Conservation (phyloP, 2,113 vertebrate species). For the Coracopsis vasa region DNA sequence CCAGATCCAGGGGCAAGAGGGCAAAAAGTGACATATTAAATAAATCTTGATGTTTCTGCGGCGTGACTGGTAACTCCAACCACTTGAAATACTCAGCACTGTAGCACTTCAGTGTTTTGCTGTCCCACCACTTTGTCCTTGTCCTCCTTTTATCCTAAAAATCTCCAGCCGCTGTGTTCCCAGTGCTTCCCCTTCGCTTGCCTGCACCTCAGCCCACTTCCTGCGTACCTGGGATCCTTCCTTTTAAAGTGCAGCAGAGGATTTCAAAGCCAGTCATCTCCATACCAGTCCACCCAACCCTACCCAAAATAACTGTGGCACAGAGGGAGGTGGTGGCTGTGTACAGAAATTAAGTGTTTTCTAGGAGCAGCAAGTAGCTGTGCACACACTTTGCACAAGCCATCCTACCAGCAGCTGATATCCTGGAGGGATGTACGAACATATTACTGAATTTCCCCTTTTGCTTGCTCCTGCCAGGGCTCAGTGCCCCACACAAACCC, state of each 20-base stretch:
- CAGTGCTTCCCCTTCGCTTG: not conserved
- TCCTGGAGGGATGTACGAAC: fast-evolving
- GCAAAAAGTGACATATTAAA: not conserved
- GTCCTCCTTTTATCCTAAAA: not conserved
- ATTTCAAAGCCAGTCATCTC: not conserved
- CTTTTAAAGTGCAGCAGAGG: fast-evolving
- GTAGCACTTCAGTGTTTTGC: not conserved
- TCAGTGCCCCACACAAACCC: not conserved
- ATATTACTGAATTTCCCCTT: not conserved
- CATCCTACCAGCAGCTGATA: not conserved
- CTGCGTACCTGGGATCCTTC: not conserved
- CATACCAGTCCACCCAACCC: not conserved
- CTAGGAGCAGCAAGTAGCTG: not conserved
- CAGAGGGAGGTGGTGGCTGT: not conserved
- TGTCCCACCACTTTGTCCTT: not conserved
- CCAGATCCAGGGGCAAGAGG: not conserved
- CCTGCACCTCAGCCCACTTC: not conserved
- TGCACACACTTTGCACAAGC: not conserved
- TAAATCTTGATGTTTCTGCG: not conserved
- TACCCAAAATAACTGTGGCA: not conserved
- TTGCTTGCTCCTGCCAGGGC: not conserved
- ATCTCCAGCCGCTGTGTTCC: fast-evolving
- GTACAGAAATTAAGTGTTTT: not conserved
- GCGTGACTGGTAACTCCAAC: not conserved
- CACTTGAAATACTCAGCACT: not conserved